Evolutionary conservation across 2,113 vertebrate genomes (phyloP).

Genomic region (Alligator mississippiensis): DNA sequence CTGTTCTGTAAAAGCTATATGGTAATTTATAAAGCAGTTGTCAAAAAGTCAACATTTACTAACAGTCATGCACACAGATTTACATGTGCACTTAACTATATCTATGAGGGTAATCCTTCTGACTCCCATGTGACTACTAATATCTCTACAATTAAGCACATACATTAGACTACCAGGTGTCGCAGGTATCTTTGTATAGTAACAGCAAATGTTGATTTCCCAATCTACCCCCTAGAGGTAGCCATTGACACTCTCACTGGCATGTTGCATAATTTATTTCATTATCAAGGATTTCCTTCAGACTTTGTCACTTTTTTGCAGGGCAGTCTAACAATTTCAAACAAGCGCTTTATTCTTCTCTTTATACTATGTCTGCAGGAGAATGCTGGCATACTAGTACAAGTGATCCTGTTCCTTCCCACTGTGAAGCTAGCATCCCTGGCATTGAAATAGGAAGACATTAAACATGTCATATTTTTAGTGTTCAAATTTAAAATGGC

Average conservation of each 20-base stretch:
- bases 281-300: background rate
- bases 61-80: background rate
- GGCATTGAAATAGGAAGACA: background rate
- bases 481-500: background rate
- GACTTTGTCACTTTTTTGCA: background rate
- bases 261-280: background rate
- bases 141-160: background rate
- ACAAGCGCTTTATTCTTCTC: background rate
- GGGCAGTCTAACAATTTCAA: background rate
- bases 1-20: background rate
- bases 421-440: background rate
- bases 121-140: rapidly evolving
- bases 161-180: background rate
- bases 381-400: background rate
- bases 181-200: background rate
- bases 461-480: background rate
- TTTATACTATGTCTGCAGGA: background rate
- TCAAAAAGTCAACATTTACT: background rate
- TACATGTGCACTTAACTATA: background rate
- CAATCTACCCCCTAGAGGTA: background rate
- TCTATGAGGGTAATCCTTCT: background rate
- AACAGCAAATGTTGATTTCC: background rate
- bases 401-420: background rate
- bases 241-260: background rate
- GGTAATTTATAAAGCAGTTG: background rate